phyloP scores from a whole-genome alignment of 92 coral and sea anemone genomes.

The Actinostola sp. region DNA sequence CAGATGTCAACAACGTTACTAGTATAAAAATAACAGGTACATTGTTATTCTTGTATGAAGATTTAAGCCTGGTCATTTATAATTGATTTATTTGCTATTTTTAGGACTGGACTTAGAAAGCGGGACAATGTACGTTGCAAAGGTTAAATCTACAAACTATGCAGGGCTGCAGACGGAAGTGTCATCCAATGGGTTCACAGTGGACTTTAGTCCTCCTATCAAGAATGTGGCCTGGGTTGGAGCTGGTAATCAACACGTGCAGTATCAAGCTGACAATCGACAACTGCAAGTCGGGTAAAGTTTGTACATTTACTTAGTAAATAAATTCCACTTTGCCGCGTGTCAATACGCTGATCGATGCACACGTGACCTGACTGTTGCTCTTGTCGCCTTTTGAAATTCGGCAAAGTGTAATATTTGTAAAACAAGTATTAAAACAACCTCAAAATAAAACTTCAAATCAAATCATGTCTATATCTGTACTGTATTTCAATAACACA shows the following conservation, averaged over 20 bases:
- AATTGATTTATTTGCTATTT: not conserved
- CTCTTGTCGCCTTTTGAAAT: too few species aligned
- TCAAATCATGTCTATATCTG: too few species aligned
- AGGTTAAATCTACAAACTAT: constrained; percentile 72
- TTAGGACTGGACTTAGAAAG: constrained; percentile 76
- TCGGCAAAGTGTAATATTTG: too few species aligned
- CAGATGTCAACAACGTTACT: constrained; percentile 57
- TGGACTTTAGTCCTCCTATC: constrained; percentile 81
- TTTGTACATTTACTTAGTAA: not conserved
- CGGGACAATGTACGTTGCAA: constrained; percentile 69
- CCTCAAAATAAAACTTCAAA: too few species aligned
- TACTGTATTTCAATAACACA: too few species aligned
- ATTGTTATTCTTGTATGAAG: not conserved
- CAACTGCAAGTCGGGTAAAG: constrained; percentile 29
- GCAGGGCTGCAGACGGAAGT: constrained; percentile 75
- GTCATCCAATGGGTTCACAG: constrained; percentile 71
- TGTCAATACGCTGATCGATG: too few species aligned
- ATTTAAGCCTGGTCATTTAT: not conserved
- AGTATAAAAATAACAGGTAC: constrained; percentile 68
- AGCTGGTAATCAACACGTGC: constrained; percentile 20
- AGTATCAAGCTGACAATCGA: constrained; percentile 49
- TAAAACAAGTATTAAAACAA: too few species aligned
- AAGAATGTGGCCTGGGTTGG: constrained; percentile 59
- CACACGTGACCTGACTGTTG: too few species aligned
- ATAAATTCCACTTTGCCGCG: not conserved